These are phyloP conservation scores for Euphonia xanthogaster DNA, from an alignment of 2,797 vertebrate species.

Conservation along the genomic window DNA sequence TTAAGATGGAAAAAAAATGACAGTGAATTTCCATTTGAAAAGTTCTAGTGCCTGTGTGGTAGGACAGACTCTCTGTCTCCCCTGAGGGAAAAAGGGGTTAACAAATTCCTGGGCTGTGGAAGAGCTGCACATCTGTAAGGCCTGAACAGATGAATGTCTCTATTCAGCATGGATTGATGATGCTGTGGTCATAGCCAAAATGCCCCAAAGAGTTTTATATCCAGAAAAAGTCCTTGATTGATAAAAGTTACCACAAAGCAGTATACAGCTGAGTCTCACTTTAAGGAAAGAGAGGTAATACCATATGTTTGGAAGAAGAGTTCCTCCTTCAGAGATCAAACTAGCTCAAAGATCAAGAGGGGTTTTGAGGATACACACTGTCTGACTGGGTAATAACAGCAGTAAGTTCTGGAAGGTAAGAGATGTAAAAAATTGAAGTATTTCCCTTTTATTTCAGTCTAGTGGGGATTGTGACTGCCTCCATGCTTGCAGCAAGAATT, in stretches of 20 bases:
- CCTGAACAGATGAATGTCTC: background rate
- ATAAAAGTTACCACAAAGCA: background rate
- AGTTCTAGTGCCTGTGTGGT: background rate
- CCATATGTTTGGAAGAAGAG: background rate
- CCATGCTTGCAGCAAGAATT: background rate
- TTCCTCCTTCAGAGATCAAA: background rate
- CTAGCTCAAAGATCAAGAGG: background rate
- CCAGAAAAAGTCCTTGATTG: background rate
- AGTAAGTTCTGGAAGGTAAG: background rate
- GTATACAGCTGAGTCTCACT: background rate
- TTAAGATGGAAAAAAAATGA: background rate
- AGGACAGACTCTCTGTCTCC: background rate
- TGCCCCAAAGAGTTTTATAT: background rate
- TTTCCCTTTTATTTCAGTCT: background rate
- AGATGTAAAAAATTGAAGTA: background rate
- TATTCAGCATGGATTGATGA: background rate
- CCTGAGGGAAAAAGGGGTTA: background rate
- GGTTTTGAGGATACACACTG: background rate
- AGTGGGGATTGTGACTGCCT: background rate
- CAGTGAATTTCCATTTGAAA: constrained; percentile 17
- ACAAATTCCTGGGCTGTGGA: background rate
- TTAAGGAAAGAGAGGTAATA: background rate
- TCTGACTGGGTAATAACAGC: background rate
- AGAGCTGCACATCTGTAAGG: background rate
- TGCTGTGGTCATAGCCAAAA: background rate